Conservation (phyloP, 92 coral and sea anemone species). For the Scolanthus callimorphus region DNA sequence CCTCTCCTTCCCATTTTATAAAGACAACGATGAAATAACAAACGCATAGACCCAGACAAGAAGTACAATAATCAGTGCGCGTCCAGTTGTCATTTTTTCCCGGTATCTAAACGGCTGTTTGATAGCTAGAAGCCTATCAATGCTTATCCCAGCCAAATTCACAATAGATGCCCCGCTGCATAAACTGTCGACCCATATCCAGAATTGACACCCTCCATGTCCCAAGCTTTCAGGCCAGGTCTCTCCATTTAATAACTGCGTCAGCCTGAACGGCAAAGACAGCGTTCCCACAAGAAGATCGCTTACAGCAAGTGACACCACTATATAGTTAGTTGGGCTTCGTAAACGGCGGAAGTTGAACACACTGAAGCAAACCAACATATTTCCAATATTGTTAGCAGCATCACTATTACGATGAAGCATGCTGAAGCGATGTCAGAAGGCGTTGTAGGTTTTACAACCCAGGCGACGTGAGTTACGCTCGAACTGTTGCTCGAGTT, state of each 20-base stretch:
- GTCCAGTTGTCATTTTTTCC: constrained; percentile 79
- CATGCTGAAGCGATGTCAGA: constrained; percentile 70
- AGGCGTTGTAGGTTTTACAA: too few species aligned
- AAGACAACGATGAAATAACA: constrained; percentile 69
- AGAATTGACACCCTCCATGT: constrained; percentile 71
- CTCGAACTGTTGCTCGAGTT: too few species aligned
- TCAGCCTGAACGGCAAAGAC: constrained; percentile 82
- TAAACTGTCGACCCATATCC: constrained; percentile 94
- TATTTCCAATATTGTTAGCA: constrained; percentile 87
- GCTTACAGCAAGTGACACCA: constrained; percentile 92
- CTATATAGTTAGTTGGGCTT: constrained; percentile 84
- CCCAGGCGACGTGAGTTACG: too few species aligned
- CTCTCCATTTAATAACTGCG: constrained; percentile 67
- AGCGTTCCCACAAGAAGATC: constrained; percentile 80
- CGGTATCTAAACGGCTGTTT: constrained; percentile 82
- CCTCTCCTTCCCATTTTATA: constrained; percentile 75
- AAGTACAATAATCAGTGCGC: constrained; percentile 55
- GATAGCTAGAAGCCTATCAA: constrained; percentile 88
- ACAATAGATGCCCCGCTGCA: constrained; percentile 92
- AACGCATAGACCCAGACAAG: constrained; percentile 81
- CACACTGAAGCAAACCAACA: constrained; percentile 85
- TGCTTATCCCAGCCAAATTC: constrained; percentile 78
- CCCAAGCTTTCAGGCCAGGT: constrained; percentile 64
- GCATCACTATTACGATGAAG: constrained; percentile 73
- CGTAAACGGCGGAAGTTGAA: constrained; percentile 72